Percentiles rank a stretch among this genome's conserved stretches.
Evolutionary conservation across 35 echinoderm and acorn worm genomes (phyloP).

Genomic region (Acanthaster planci): DNA sequence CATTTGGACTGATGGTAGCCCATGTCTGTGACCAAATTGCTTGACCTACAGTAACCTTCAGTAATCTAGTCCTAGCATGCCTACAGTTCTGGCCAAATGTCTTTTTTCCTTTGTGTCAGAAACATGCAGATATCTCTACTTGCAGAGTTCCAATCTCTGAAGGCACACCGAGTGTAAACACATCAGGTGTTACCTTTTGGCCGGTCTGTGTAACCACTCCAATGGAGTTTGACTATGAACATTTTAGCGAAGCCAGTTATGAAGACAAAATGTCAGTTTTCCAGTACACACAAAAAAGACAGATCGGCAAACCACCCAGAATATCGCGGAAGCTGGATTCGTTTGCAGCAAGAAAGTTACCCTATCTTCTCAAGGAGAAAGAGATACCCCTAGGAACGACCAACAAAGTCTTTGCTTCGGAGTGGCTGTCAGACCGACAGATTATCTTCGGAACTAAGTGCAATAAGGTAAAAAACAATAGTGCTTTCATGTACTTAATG

Average conservation of each 20-base stretch:
- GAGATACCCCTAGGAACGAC: slow-evolving; percentile 68
- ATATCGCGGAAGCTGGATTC: neutral
- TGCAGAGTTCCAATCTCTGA: too few species aligned
- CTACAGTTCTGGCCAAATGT: too few species aligned
- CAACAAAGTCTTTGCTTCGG: slow-evolving; percentile 95
- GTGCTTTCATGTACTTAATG: too few species aligned
- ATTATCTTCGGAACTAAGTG: slow-evolving; percentile 98
- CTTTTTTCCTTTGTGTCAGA: too few species aligned
- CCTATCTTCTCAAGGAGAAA: slow-evolving; percentile 54
- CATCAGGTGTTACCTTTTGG: neutral
- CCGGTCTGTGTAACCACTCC: neutral
- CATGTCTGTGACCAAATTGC: too few species aligned
- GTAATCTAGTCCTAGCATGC: too few species aligned
- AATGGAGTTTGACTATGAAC: neutral
- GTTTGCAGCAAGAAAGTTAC: slow-evolving; percentile 40
- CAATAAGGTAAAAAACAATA: slow-evolving; percentile 88
- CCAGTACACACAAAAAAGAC: slow-evolving; percentile 47
- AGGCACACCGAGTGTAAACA: neutral
- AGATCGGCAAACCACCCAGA: slow-evolving; percentile 17
- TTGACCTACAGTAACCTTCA: too few species aligned
- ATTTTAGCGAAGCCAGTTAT: neutral
- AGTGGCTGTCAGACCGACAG: slow-evolving; percentile 87
- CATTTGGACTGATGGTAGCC: too few species aligned
- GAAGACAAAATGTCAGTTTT: slow-evolving; percentile 41
- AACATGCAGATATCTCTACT: too few species aligned